Conservation (phyloP, 2,888 invertebrate genomes). For the Latheticus oryzae region DNA sequence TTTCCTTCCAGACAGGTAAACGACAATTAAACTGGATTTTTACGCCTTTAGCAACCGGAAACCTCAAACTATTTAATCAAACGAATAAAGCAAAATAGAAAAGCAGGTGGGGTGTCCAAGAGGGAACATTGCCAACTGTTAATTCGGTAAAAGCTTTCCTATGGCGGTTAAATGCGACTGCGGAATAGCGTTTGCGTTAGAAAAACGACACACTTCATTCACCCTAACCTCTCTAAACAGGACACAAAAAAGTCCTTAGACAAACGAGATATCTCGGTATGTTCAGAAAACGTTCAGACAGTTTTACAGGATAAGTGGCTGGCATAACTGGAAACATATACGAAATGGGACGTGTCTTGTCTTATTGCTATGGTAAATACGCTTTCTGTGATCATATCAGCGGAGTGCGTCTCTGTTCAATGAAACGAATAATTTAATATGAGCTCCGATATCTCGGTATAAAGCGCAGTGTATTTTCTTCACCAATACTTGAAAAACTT, state of each 20-base stretch:
- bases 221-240: conserved; percentile 51
- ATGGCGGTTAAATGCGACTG: conserved; percentile 61
- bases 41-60: background rate
- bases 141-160: conserved; percentile 65
- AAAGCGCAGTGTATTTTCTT: conserved; percentile 27
- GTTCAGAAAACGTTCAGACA: conserved; percentile 41
- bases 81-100: conserved; percentile 29
- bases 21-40: conserved; percentile 9
- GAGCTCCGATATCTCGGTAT: conserved; percentile 30
- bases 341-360: conserved; percentile 23
- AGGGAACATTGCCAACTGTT: conserved; percentile 55
- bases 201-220: conserved; percentile 57
- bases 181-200: conserved; percentile 56
- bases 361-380: conserved; percentile 35
- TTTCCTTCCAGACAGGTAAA: conserved; percentile 1
- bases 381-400: conserved; percentile 36
- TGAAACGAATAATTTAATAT: conserved; percentile 41
- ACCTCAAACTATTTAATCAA: conserved; percentile 38
- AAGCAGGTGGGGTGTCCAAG: conserved; percentile 36
- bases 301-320: conserved; percentile 42
- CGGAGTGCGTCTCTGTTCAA: conserved; percentile 27
- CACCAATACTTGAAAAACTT: conserved; percentile 34
- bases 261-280: conserved; percentile 55
- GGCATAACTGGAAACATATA: conserved; percentile 32
- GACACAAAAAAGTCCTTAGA: conserved; percentile 59